Evolutionary conservation across 2,888 invertebrate genomes (phyloP), one percentile per base, ranked within the genome.

Genomic region (Nematopogon swammerdamellus): DNA sequence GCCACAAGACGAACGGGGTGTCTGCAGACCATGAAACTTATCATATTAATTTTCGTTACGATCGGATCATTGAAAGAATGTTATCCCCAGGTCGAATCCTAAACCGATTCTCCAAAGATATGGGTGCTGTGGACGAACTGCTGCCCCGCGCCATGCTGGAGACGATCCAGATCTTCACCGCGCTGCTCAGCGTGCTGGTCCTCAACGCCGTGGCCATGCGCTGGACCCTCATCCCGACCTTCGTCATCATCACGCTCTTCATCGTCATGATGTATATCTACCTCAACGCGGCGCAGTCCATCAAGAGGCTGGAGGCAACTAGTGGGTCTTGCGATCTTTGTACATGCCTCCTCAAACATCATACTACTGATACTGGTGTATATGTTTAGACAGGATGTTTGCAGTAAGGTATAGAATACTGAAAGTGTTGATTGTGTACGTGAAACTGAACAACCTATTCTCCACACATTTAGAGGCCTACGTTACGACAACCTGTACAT

Each of bases 71-170:
- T n/a, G n/a, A n/a, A n/a, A n/a, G n/a, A n/a, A n/a, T n/a, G n/a
- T n/a, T n/a, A n/a, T n/a, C n/a, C n/a, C n/a, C 58, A 79, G 89
- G 90, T 30, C 80, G 89, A 48, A 90, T 95, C 54, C 75, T 95
- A 44, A 82, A 82, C 56, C 67, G 94, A 48, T 94, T 95, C 61
- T 88, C 93, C 3, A 94, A 93, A 64, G 95, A 95, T 65, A 86
- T 92, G 64, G 92, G 92, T 1, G 82, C 87, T 0, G 82, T 92
- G 51, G 92, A 93, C 61, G 92, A 92, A 61, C 71, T 88, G 46
- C 64, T 92, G 44, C 90, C 91, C 0, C 85, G 87, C 58, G 83
- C 85, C 0, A 66, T 87, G 18, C 63, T 91, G 25, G 89, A 89
- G 60, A 84, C 88, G 1, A 68, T 82, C 2, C 86, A 86, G 65